Evolutionary conservation across 2,888 invertebrate species (phyloP).

Genomic region (Griposia aprilina): DNA sequence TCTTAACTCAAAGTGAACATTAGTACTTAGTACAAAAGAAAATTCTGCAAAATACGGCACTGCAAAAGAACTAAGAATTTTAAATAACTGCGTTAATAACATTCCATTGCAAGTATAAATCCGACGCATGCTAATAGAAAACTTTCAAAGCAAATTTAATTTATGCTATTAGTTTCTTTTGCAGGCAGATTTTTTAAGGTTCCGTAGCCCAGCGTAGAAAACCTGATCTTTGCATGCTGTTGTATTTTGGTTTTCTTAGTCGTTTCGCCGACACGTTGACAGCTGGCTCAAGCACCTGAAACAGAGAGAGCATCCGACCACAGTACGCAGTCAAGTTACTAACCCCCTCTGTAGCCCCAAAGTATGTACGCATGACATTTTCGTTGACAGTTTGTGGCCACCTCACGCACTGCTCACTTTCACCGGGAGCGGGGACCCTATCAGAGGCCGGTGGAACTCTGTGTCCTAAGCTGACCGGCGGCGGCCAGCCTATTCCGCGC

Average conservation of each 20-base stretch:
- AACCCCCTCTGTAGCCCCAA: too few species aligned
- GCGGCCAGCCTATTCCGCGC: too few species aligned
- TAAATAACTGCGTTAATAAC: slow-evolving; percentile 23
- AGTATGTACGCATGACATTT: too few species aligned
- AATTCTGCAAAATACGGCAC: slow-evolving; percentile 9
- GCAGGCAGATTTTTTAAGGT: slow-evolving; percentile 17
- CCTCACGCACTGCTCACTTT: background rate
- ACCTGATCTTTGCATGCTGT: background rate
- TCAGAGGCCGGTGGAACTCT: background rate
- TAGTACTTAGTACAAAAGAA: background rate
- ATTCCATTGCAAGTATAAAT: slow-evolving; percentile 45
- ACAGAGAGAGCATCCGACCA: too few species aligned
- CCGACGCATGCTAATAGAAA: slow-evolving; percentile 42
- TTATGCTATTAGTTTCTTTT: slow-evolving; percentile 50
- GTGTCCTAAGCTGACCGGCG: background rate
- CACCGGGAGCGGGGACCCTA: background rate
- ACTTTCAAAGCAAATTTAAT: slow-evolving; percentile 55
- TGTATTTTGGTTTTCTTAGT: background rate
- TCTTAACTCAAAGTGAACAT: too few species aligned
- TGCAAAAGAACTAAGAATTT: slow-evolving; percentile 7
- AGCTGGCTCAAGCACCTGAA: too few species aligned
- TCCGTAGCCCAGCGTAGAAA: background rate
- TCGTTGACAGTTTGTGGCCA: background rate
- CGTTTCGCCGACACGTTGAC: too few species aligned
- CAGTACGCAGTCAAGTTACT: too few species aligned